Base-by-base conservation (phyloP, 2,888 invertebrate species). In the Epirrhoe tristata region DNA sequence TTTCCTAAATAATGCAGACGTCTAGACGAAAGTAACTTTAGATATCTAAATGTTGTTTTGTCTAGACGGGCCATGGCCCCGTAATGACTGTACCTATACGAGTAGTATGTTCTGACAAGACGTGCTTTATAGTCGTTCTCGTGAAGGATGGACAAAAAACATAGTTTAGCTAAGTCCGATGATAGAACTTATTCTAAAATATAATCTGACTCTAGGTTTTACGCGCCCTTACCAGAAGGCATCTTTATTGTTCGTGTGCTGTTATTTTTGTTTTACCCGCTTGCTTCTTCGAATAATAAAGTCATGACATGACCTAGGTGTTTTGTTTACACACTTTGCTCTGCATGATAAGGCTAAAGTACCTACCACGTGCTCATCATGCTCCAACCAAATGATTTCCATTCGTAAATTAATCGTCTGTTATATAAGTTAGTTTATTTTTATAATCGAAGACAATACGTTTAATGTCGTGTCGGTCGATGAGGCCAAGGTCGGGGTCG, bases 401-500 rank as follows among this genome's bases (percentile, higher is more conserved):
- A 55, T 67, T 60, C 62, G 62, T 56, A 58, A 67, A 69, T 63
- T 64, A 66, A 66, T 65, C 59, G 52, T 67, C 59, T 66, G 63
- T 69, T 69, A 71, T 63, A 62, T 73, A 68, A 73, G 67, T 55
- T 50, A 64, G n/a, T n/a, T n/a, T n/a, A n/a, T n/a, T n/a, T n/a
- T 66, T 77, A 74, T 64, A 71, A 69, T 70, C 66, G 78, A 81
- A 85, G 78, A 86, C 85, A 87, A 85, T 86, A 84, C 77, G 79
- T 76, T 82, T 82, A 82, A 81, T 84, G 85, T 82, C 85, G 86
- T 83, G 82, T 77, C 85, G 82, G 82, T 77, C 85, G 82, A 80
- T 85, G n/a, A n/a, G n/a, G 82, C 76, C 92, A 92, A 92, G 92
- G 92, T 92, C 89, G 86, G 83, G 90, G 87, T 89, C 88, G 73